Evolutionary conservation across 1,140 invertebrate genomes (phyloP).

Genomic region (Eupristina koningsbergeri): DNA sequence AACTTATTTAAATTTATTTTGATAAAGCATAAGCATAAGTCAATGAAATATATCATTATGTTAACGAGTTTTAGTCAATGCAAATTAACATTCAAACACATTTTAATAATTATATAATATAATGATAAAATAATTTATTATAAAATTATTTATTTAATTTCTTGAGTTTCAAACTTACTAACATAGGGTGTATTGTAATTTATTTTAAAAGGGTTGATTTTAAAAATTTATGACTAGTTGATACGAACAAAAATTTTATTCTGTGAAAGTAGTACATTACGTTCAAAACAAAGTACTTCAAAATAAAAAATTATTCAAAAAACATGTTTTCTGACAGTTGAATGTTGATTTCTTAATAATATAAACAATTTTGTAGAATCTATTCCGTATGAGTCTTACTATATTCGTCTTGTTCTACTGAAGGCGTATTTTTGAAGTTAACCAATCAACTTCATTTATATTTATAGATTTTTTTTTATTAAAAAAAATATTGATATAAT

Average conservation of each 20-base stretch:
- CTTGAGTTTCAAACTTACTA: background rate
- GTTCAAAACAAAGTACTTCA: background rate
- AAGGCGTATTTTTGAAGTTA: background rate
- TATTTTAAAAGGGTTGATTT: background rate
- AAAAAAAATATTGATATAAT: background rate
- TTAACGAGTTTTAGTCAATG: background rate
- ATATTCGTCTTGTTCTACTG: background rate
- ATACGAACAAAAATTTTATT: background rate
- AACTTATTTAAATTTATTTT: no score
- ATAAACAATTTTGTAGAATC: background rate
- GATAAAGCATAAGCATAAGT: no score
- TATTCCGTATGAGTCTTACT: background rate
- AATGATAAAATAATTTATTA: background rate
- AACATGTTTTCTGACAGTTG: background rate
- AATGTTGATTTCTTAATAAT: background rate
- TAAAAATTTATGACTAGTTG: background rate
- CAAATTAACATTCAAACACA: background rate
- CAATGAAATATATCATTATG: background rate
- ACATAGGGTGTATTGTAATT: background rate
- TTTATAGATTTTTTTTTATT: background rate
- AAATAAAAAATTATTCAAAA: background rate
- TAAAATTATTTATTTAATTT: background rate
- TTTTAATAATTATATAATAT: background rate
- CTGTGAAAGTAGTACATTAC: background rate
- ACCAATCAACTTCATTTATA: background rate